Evolutionary conservation across 2,113 vertebrate genomes (phyloP), one percentile per base, ranked within the genome.

Genomic region (Sturnus vulgaris): DNA sequence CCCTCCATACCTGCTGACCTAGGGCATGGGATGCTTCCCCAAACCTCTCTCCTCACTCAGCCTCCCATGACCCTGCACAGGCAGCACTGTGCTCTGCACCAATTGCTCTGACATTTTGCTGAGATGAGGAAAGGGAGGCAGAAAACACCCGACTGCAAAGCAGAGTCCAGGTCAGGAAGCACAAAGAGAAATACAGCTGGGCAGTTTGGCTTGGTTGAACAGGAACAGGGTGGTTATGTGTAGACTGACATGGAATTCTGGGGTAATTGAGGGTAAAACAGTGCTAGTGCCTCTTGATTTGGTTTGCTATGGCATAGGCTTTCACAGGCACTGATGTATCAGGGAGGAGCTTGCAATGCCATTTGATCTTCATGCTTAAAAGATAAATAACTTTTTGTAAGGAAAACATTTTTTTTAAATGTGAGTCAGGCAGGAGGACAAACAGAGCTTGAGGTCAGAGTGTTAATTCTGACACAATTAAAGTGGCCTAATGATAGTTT

Each of bases 171-270:
- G 40, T 27, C 47, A 53, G 47, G 18, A 46, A 75, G 11, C 42
- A 31, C 11, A 57, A 52, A 64, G 5, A 66, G 64, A 70, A 77
- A 75, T 5, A 47, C 9, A 78, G 5, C 16, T 27, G 16, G 24
- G 9, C 5, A 57, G 44, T 11, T 3, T 52, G n/a, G 4, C 30
- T 77, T 2, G 1, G 63, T 37, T 2, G 1, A 39, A 11, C 0
- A 1, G 40, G 35, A 69, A 3, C 0, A 1, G 44, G 6, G 28
- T 5, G 23, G 7, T 21, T 68, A 31, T 2, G 0, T 31, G 35
- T 28, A 35, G n/a, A 35, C 1, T 47, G 55, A 15, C 9, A 21
- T 2, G 69, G 31, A 57, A 70, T 27, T 59, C 47, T 71, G 17
- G 22, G 19, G 6, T 49, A 57, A 52, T 7, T 39, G 46, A 46